Conservation (phyloP, 1,140 invertebrate genomes). For the Drosophila littoralis region DNA sequence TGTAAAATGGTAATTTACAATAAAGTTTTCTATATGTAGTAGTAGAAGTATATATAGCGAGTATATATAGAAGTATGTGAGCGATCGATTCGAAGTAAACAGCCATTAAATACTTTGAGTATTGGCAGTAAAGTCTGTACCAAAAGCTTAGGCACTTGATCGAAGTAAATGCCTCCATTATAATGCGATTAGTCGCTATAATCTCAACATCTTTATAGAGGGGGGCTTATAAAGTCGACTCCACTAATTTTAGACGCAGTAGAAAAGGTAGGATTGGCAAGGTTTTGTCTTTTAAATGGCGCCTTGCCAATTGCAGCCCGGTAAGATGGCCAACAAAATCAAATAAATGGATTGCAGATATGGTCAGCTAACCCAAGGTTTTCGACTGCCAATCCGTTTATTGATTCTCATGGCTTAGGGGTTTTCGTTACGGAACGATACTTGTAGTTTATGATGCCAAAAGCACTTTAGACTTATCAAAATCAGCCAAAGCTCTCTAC, state of each 20-base stretch:
- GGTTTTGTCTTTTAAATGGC: constrained; percentile 5
- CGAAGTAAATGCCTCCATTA: constrained; percentile 52
- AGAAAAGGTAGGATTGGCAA: neutral
- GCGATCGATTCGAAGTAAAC: too few relatives aligned
- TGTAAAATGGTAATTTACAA: constrained; percentile 22
- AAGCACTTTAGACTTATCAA: constrained; percentile 32
- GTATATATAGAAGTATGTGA: too few relatives aligned
- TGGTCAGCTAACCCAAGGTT: constrained; percentile 6
- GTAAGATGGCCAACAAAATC: constrained; percentile 5
- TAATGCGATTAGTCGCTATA: constrained; percentile 59
- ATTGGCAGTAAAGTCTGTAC: neutral
- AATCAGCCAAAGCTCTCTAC: neutral
- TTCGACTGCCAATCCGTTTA: constrained; percentile 9
- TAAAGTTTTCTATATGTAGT: constrained; percentile 19
- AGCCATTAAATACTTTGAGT: constrained; percentile 1
- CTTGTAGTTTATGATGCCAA: constrained; percentile 14
- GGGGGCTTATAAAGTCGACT: constrained; percentile 31
- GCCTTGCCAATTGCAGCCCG: constrained; percentile 7
- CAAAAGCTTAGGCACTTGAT: constrained; percentile 19
- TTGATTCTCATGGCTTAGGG: constrained; percentile 23
- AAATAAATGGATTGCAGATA: constrained; percentile 7
- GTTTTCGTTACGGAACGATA: constrained; percentile 32
- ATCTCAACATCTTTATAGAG: constrained; percentile 71
- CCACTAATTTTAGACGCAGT: constrained; percentile 41
- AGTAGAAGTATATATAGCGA: neutral